A percentile compares a stretch with the other conserved stretches of the same genome.
Evolutionary conservation across 2,113 vertebrate species (phyloP).

Genomic region (Ammodramus savannarum): DNA sequence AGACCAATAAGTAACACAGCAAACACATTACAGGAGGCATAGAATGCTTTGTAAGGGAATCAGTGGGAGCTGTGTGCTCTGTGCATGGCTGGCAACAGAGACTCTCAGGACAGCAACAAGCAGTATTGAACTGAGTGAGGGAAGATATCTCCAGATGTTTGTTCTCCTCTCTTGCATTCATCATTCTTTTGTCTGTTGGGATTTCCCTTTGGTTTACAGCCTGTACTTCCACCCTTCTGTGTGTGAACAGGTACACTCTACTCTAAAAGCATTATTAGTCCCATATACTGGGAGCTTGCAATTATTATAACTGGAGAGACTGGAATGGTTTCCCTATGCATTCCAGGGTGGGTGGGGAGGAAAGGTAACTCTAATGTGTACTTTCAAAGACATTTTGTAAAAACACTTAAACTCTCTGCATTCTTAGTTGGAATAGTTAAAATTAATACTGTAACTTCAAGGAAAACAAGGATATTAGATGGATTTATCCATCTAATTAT

Average conservation of each 20-base stretch:
- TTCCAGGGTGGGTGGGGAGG: neutral
- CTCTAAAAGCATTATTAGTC: neutral
- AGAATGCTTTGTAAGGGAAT: neutral
- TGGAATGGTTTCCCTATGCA: neutral
- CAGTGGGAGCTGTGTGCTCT: neutral
- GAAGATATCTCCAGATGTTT: neutral
- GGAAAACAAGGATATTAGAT: neutral
- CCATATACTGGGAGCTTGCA: neutral
- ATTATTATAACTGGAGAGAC: neutral
- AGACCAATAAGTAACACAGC: neutral
- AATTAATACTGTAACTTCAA: neutral
- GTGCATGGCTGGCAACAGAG: neutral
- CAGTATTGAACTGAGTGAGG: neutral
- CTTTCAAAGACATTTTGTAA: neutral
- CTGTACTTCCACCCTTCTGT: neutral
- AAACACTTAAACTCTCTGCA: neutral
- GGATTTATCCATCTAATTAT: no score
- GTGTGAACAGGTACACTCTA: neutral
- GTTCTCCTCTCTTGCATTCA: neutral
- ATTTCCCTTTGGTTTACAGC: neutral
- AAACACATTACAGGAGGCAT: neutral
- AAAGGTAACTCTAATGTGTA: neutral
- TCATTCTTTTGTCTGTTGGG: neutral
- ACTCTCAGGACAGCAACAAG: neutral
- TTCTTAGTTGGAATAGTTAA: neutral